Evolutionary conservation across 2,888 invertebrate species (phyloP), one percentile per base, ranked within the genome.

Genomic region (Protophormia terraenovae): DNA sequence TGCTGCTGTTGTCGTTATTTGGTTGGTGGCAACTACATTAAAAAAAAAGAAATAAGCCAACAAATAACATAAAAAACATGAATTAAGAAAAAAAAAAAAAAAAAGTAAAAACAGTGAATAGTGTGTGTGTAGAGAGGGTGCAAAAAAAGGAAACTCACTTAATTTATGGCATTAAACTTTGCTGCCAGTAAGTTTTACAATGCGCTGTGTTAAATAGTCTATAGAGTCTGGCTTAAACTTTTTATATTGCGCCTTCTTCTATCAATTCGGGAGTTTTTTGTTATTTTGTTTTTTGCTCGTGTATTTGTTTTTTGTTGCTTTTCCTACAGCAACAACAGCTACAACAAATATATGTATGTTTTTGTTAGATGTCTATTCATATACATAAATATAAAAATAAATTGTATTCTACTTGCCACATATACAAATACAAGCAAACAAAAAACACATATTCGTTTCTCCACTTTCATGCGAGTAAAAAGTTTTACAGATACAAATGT

Each of bases 161-260:
- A 86, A 86, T 86, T 86, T 86, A 83, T 86, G 77, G 76, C 76
- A 86, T 80, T 73, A 71, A 80, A 83, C 76, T 86, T 80, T 80
- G 83, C 79, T 83, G 83, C 78, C 78, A 86, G 79, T 83, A 79
- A 76, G 76, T 80, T 86, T 62, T 67, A 73, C 75, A 82, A 66
- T 67, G 76, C 55, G 66, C 78, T 72, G 83, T 67, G 60, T 73
- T 86, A 73, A 83, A 86, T 77, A 83, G 83, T 86, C 76, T 83
- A 55, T 62, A 67, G 66, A 80, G 79, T 80, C 71, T 79, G 69
- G 41, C 78, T 82, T 73, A 60, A 80, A 78, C 53, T 72, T 73
- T 81, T 66, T 76, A 53, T 64, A 32, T 24, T 19, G 45, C 19
- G 53, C 45, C 41, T 81, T 64, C 35, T 62, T 62, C 22, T 66